A percentile compares a stretch with the other conserved stretches of the same genome.
phyloP scores from a whole-genome alignment of 2,113 vertebrate genomes.

The Notarius lentiginosus region DNA sequence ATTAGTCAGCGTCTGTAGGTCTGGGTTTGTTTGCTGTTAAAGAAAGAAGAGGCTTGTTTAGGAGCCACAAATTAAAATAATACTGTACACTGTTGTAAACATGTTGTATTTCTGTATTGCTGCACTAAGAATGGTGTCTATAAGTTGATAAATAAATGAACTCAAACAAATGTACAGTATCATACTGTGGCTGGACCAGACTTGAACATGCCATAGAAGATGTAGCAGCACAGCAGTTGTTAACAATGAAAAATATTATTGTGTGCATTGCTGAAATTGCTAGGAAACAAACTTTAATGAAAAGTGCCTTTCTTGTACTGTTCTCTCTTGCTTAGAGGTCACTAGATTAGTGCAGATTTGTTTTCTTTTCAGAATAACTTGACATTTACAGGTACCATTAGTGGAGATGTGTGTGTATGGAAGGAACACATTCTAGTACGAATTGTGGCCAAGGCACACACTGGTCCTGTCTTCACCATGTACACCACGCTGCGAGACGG shows the following conservation, averaged over 20 bases:
- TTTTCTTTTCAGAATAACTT: slow-evolving; percentile 99
- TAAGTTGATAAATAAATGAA: neutral
- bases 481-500: slow-evolving; percentile 95
- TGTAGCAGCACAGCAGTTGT: neutral
- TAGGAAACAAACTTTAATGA: neutral
- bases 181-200: neutral
- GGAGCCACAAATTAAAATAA: neutral
- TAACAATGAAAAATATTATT: neutral
- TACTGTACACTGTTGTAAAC: neutral
- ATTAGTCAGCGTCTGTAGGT: neutral
- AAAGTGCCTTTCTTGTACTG: slow-evolving; percentile 62
- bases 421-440: slow-evolving; percentile 92
- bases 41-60: neutral
- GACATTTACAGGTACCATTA: slow-evolving; percentile 99
- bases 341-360: slow-evolving; percentile 83
- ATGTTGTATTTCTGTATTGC: neutral
- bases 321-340: slow-evolving; percentile 69
- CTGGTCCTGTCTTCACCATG: slow-evolving; percentile 97
- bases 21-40: neutral
- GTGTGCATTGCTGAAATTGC: neutral
- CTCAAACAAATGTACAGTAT: neutral
- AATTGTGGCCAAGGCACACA: slow-evolving; percentile 97
- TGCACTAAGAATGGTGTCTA: neutral
- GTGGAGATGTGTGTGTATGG: slow-evolving; percentile 99
- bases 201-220: neutral